These are phyloP conservation scores for Ploceus nigricollis DNA, from an alignment of 2,113 vertebrate species.

Conservation along the genomic window DNA sequence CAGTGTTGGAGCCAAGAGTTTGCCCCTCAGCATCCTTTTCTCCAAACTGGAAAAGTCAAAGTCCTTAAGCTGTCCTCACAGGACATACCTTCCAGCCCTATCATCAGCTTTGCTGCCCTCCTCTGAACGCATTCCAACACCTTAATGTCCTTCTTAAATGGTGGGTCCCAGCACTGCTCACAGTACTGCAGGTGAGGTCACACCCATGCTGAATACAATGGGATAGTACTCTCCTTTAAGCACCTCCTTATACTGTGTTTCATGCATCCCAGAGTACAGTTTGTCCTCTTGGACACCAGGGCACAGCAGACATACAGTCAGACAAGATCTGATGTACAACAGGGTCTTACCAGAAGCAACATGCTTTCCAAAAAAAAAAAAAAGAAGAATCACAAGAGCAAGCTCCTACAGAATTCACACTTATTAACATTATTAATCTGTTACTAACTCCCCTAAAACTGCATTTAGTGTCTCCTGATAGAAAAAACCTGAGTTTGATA, in stretches of 20 bases:
- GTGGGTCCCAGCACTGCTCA: neutral
- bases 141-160: neutral
- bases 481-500: neutral
- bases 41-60: neutral
- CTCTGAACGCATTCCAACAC: neutral
- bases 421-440: neutral
- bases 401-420: neutral
- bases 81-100: neutral
- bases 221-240: neutral
- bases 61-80: neutral
- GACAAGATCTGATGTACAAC: neutral
- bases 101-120: neutral
- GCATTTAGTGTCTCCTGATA: neutral
- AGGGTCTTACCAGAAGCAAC: neutral
- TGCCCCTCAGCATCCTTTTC: neutral
- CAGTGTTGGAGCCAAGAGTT: neutral
- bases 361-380: neutral
- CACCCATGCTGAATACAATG: fast-evolving
- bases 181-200: neutral
- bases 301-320: neutral
- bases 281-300: neutral
- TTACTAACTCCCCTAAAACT: neutral
- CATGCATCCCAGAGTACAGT: neutral
- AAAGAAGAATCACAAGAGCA: neutral
- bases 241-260: neutral